Conservation (phyloP, 2,113 vertebrate species). For the Urocynchramus pylzowi region DNA sequence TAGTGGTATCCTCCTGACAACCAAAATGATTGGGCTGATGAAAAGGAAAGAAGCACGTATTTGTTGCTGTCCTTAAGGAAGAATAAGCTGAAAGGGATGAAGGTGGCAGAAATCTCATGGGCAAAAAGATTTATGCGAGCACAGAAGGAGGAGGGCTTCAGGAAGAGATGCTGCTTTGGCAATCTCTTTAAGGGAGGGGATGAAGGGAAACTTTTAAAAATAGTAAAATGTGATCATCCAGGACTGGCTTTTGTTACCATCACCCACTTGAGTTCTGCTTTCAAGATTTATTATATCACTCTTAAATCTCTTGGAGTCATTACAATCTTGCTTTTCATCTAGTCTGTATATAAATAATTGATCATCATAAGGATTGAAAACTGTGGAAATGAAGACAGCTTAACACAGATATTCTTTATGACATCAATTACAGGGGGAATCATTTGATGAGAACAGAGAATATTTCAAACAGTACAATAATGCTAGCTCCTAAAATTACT, state of each 20-base stretch:
- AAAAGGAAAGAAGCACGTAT: neutral
- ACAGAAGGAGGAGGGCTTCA: neutral
- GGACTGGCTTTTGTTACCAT: conserved; percentile 61
- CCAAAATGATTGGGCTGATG: neutral
- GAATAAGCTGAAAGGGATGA: neutral
- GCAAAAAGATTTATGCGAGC: neutral
- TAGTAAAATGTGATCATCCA: conserved; percentile 7
- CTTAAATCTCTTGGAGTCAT: conserved; percentile 69
- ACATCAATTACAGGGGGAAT: conserved; percentile 78
- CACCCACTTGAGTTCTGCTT: conserved; percentile 57
- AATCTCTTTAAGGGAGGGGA: neutral
- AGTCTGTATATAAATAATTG: conserved; percentile 77
- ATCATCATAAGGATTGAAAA: conserved; percentile 76
- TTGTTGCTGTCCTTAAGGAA: neutral
- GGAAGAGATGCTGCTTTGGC: neutral
- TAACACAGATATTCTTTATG: conserved; percentile 80
- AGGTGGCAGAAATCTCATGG: neutral
- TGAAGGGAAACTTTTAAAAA: conserved; percentile 29
- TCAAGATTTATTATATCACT: conserved; percentile 71
- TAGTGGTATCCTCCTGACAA: neutral
- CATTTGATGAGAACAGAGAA: conserved; percentile 76
- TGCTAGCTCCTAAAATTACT: conserved; percentile 70
- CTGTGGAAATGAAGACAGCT: conserved; percentile 73
- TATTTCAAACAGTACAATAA: conserved; percentile 77
- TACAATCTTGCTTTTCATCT: conserved; percentile 72